phyloP scores from a whole-genome alignment of 2,888 invertebrate genomes.

The Galerucella nymphaeae region DNA sequence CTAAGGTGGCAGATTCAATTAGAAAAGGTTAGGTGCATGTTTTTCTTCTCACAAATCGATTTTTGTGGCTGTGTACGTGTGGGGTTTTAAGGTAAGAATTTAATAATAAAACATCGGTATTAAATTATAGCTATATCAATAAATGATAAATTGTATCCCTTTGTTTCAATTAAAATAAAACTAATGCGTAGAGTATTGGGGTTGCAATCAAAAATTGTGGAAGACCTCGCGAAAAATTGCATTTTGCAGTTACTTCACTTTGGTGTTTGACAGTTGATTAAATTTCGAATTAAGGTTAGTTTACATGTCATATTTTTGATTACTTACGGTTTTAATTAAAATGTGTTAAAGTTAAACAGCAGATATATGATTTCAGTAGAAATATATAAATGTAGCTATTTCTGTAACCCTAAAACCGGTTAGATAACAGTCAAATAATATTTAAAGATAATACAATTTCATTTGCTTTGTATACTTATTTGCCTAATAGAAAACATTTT shows the following conservation, averaged over 20 bases:
- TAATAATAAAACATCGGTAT: no score
- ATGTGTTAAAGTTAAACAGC: background rate
- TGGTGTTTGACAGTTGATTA: background rate
- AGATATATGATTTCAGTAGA: no score
- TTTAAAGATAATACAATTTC: no score
- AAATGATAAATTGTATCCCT: no score
- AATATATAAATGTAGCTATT: no score
- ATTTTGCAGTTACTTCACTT: no score
- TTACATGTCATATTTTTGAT: background rate
- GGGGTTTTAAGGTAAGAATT: background rate
- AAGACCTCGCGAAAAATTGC: background rate
- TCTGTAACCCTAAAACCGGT: no score
- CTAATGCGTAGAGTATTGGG: background rate
- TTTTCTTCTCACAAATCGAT: background rate
- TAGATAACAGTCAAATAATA: no score
- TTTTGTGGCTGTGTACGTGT: background rate
- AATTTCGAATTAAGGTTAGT: background rate
- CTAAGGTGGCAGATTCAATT: background rate
- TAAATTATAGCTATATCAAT: no score
- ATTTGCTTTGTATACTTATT: no score
- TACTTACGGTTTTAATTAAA: background rate
- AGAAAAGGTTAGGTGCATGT: conserved; percentile 7
- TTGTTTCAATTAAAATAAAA: no score
- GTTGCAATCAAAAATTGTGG: background rate
- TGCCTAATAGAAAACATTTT: background rate